Percentiles rank a stretch among this genome's conserved stretches.
Evolutionary conservation across 2,797 vertebrate species (phyloP).

Genomic region (Pangasius krempfi): DNA sequence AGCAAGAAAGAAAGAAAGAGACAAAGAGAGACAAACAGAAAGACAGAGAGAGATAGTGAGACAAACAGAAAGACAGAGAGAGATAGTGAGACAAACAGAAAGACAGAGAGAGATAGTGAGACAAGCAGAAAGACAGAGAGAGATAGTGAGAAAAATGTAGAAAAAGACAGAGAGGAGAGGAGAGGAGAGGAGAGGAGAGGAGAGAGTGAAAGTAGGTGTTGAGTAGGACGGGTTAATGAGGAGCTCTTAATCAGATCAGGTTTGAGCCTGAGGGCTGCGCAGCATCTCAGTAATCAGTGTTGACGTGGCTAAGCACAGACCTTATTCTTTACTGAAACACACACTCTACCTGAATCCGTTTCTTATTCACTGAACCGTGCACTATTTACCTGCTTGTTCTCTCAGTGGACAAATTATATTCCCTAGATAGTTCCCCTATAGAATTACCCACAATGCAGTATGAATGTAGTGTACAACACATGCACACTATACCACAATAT

Average conservation of each 20-base stretch:
- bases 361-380: neutral
- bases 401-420: neutral
- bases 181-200: neutral
- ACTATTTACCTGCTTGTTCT: neutral
- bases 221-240: slow-evolving; percentile 40
- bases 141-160: neutral
- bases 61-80: neutral
- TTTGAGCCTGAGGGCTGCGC: slow-evolving; percentile 24
- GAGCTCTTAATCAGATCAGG: slow-evolving; percentile 45
- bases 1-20: slow-evolving; percentile 28
- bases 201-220: neutral
- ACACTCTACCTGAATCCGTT: neutral
- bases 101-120: too few species aligned
- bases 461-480: neutral
- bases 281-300: slow-evolving; percentile 34
- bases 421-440: neutral
- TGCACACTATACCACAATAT: neutral
- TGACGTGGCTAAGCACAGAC: slow-evolving; percentile 39
- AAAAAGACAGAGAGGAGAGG: neutral
- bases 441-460: neutral
- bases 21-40: too few species aligned
- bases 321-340: slow-evolving; percentile 23
- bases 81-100: neutral
- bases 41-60: too few species aligned
- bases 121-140: neutral